Base-by-base conservation (phyloP, 2,797 vertebrate genomes). In the Acrossocheilus fasciatus region DNA sequence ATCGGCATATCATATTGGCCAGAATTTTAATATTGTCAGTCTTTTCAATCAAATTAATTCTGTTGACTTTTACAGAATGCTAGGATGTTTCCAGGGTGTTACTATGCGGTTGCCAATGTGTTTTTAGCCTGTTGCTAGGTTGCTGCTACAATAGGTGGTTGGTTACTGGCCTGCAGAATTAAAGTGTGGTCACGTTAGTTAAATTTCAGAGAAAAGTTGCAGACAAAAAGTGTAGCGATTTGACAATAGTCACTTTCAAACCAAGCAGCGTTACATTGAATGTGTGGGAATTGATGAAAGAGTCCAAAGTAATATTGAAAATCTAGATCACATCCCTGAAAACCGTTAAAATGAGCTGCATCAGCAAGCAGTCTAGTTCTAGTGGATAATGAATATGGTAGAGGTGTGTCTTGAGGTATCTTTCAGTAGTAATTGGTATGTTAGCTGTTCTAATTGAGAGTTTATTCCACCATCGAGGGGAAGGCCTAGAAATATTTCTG, bases 361-460 rank as follows among this genome's bases (percentile, higher is more conserved):
- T 62, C 5, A 79, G 73, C 73, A 75, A 52, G 9, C 17, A 47
- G 34, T 39, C n/a, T 74, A 23, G 17, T 23, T 36, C 30, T 70
- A 34, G 12, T 18, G 36, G 45, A 52, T 34, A 69, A 30, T 17
- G 10, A 34, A 30, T 57, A 20, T 66, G 2, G 2, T 8, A 84
- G 57, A 57, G 68, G 34, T 70, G 47, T 72, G 50, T 54, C 50
- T 72, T 72, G 50, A 82, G 36, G 43, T 50, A 17, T 50, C 4
- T 23, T 68, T 76, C 59, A 41, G 26, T 15, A 9, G 26, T 52
- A 70, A 72, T 72, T 39, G 9, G 52, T 59, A 52, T 57, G 43
- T 80, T 70, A 85, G 76, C 52, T 59, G 39, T 43, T 72, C 26
- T 57, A 79, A 80, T 72, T 79, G 76, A 57, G 76, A 30, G 64